Base-by-base conservation (phyloP, 2,113 vertebrate species). In the Motacilla alba region DNA sequence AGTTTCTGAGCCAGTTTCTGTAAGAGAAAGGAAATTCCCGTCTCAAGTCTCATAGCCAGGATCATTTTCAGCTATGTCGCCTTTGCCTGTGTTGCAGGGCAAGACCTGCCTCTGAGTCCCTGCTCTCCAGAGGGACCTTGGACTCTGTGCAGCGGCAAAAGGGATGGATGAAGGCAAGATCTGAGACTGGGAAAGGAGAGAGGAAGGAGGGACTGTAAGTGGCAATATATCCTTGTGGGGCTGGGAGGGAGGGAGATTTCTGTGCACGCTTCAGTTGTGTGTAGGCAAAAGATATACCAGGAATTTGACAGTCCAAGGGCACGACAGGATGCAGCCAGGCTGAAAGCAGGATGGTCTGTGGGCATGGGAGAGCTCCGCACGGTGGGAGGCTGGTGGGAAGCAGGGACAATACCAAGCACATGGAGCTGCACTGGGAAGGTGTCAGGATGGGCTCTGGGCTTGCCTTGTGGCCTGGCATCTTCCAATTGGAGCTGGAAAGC, bases 321-420 rank as follows among this genome's bases (percentile, higher is more conserved):
- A 1, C 0, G 0, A 3, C 4, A 35, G 31, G 50, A n/a, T 35
- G 27, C 50, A 59, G 72, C 22, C 72, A 44, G 43, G 43, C 43
- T 59, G 35, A 44, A 4, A 50, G 46, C 4, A 2, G 49, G 59
- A 15, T 2, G 4, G 24, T 49, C 10, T 50, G 37, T 20, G 30
- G 70, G 28, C 41, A 22, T 0, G 4, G 63, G 37, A 72, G 63
- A 80, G 22, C 53, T 11, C 6, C 30, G 28, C 26, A n/a, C 3
- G 3, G 89, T 28, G 5, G 49, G 58, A 60, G 26, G 79, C 56
- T 44, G 30, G 30, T 13, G 4, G 37, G 20, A 66, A 52, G 58
- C 26, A 37, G 73, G 46, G n/a, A 58, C n/a, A 16, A 2, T 7
- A 33, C 37, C 1, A 1, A 41, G 83, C 39, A 9, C 0, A 1